These are phyloP conservation scores for Rallus crepitans DNA, from an alignment of 2,797 vertebrate species.

Conservation along the genomic window DNA sequence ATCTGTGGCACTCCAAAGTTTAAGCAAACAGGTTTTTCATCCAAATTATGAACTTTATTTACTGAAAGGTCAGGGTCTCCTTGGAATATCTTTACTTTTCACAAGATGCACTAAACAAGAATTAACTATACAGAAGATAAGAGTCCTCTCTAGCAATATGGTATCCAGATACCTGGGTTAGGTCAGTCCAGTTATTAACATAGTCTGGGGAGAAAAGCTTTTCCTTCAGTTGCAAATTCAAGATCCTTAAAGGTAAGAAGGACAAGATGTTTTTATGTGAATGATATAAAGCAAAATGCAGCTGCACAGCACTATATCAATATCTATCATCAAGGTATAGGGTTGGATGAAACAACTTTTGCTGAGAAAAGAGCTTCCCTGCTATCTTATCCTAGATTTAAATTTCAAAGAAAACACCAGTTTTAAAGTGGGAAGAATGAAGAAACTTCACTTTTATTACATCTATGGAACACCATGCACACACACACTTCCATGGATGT, in stretches of 20 bases:
- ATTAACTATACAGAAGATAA: background rate
- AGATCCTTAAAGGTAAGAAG: conserved; percentile 20
- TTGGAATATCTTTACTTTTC: background rate
- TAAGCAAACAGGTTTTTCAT: background rate
- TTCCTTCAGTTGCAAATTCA: conserved; percentile 19
- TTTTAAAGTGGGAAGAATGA: conserved; percentile 15
- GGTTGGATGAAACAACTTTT: background rate
- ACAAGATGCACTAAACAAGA: background rate
- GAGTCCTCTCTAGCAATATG: background rate
- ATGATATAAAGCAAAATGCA: background rate
- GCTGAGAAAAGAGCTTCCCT: background rate
- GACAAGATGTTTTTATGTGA: background rate
- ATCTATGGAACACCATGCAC: background rate
- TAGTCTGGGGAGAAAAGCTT: background rate
- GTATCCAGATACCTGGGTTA: background rate
- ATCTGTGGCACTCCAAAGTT: background rate
- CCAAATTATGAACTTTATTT: background rate
- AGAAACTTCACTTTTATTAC: background rate
- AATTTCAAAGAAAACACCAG: conserved; percentile 13
- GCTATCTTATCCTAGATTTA: conserved; percentile 6
- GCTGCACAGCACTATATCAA: background rate
- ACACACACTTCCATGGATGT: background rate
- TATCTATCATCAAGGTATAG: conserved; percentile 13
- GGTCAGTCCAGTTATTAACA: background rate
- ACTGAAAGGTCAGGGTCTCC: background rate